Percentiles rank a stretch among this genome's conserved stretches.
phyloP scores from a whole-genome alignment of 2,113 vertebrate species.

The Tringa solitaria region DNA sequence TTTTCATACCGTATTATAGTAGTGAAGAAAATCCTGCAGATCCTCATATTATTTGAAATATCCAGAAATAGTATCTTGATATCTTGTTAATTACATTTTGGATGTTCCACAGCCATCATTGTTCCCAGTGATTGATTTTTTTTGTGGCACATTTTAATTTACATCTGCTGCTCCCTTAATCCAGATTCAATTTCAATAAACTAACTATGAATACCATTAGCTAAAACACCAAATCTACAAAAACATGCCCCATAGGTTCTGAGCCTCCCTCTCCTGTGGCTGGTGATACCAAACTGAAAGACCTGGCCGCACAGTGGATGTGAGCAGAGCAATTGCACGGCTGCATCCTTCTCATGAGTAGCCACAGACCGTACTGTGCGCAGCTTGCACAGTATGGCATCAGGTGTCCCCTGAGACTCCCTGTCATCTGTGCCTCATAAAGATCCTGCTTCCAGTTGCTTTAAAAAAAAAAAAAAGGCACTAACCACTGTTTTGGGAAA shows the following conservation, averaged over 20 bases:
- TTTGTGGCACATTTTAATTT: neutral
- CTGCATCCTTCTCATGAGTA: neutral
- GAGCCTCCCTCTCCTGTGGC: neutral
- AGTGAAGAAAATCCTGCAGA: neutral
- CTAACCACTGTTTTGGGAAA: neutral
- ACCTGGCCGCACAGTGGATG: neutral
- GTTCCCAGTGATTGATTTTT: neutral
- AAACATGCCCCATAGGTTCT: neutral
- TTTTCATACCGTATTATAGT: neutral
- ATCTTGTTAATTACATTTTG: neutral
- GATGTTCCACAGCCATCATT: neutral
- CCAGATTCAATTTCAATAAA: neutral
- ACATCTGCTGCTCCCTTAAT: neutral
- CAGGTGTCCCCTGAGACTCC: neutral
- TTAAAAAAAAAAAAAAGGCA: neutral
- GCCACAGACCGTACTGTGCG: fast-evolving
- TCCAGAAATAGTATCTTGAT: neutral
- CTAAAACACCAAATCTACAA: neutral
- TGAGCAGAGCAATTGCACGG: neutral
- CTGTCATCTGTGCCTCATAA: neutral
- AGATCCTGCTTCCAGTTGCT: neutral
- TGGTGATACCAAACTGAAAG: neutral
- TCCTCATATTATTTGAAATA: neutral
- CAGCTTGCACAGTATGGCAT: neutral
- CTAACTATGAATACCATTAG: neutral